Percentiles rank a stretch among this genome's conserved stretches.
Evolutionary conservation across 2,113 vertebrate species (phyloP).

Genomic region (Sterrhoptilus dennistouni): DNA sequence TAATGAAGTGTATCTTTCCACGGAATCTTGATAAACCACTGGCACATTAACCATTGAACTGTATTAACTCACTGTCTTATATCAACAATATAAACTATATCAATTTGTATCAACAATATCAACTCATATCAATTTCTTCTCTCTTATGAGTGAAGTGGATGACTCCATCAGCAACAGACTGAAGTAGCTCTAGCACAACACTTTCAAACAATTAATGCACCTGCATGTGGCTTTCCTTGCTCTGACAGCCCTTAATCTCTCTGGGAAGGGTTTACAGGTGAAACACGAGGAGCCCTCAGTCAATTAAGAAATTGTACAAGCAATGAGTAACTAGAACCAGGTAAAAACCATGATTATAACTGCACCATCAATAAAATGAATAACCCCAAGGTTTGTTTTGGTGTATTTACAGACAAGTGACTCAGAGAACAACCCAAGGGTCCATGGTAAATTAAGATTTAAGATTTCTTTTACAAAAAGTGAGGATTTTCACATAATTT

Average conservation of each 20-base stretch:
- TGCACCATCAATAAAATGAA: not conserved
- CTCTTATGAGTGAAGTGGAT: not conserved
- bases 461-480: not conserved
- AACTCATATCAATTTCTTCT: not conserved
- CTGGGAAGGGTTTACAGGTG: not conserved
- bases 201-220: not conserved
- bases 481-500: not conserved
- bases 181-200: not conserved
- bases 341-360: not conserved
- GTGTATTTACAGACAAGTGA: not conserved
- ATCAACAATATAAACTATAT: not conserved
- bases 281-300: not conserved
- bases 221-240: not conserved
- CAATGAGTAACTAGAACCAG: not conserved
- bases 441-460: not conserved
- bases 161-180: not conserved
- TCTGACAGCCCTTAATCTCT: not conserved
- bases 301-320: not conserved
- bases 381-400: not conserved
- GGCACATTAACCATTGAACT: not conserved
- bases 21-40: not conserved
- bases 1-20: not conserved
- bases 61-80: not conserved
- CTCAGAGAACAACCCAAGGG: not conserved
- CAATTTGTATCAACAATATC: too few species aligned